Evolutionary conservation across 2,113 vertebrate genomes (phyloP).

Genomic region (Phyllostomus discolor): DNA sequence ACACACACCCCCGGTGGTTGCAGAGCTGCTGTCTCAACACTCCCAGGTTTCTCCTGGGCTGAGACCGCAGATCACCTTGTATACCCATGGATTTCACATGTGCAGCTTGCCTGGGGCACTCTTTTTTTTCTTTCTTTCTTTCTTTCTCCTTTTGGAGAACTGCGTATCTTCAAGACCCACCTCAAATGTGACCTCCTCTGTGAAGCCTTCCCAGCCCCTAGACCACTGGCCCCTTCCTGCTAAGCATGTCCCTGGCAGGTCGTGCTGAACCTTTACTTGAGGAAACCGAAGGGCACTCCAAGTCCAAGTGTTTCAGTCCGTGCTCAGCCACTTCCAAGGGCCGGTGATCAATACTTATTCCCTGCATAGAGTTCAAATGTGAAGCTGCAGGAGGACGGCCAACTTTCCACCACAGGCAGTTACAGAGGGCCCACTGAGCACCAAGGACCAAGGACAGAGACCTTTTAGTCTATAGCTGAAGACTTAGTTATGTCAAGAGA

Average conservation of each 20-base stretch:
- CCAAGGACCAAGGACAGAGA: not conserved
- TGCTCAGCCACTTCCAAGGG: not conserved
- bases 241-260: not conserved
- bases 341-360: not conserved
- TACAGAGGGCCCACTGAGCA: not conserved
- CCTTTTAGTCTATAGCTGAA: not conserved
- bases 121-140: too few relatives aligned
- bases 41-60: not conserved
- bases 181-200: not conserved
- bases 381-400: not conserved
- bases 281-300: not conserved
- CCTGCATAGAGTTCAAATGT: not conserved
- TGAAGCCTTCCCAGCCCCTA: not conserved
- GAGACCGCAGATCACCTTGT: not conserved
- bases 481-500: not conserved
- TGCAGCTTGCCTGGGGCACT: not conserved
- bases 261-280: not conserved
- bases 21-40: not conserved
- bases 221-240: not conserved
- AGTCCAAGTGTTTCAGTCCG: not conserved
- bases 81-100: not conserved
- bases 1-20: accelerated
- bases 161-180: not conserved
- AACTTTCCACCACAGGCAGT: not conserved
- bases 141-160: not conserved